A percentile compares a stretch with the other conserved stretches of the same genome.
These are phyloP conservation scores for Heterodera filipjevi DNA, from an alignment of 2,888 invertebrate species.

Conservation along the genomic window DNA sequence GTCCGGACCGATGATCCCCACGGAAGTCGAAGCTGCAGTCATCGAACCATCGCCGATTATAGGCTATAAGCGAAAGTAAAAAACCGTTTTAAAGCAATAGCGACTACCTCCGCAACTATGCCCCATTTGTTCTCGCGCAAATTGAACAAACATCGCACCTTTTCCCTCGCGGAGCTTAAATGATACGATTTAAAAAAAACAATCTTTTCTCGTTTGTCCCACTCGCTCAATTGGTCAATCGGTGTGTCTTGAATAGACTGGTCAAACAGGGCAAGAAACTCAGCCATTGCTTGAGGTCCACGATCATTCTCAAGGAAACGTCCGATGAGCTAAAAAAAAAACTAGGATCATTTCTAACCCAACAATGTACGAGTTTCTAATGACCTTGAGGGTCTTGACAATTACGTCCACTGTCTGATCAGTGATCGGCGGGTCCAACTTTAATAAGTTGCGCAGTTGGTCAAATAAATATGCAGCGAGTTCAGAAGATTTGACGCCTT, in stretches of 20 bases:
- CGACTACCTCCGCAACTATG: constrained; percentile 9
- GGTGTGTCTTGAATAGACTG: not conserved
- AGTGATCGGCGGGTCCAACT: constrained; percentile 3
- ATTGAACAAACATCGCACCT: constrained; percentile 15
- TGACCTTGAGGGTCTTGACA: constrained; percentile 31
- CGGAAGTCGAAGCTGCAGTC: constrained; percentile 16
- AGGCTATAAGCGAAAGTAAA: not conserved
- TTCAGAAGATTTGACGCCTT: constrained; percentile 27
- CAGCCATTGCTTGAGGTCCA: constrained; percentile 28
- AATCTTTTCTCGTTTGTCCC: not conserved
- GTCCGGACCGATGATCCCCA: constrained; percentile 32
- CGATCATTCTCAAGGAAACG: constrained; percentile 33
- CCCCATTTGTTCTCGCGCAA: constrained; percentile 27
- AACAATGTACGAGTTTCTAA: not conserved
- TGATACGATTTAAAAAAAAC: not conserved
- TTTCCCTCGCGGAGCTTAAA: constrained; percentile 16
- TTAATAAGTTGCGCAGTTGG: constrained; percentile 22
- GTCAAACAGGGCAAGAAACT: constrained; percentile 16
- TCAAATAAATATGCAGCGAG: constrained; percentile 25
- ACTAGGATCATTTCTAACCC: no score
- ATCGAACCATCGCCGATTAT: not conserved
- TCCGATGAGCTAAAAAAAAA: constrained; percentile 27
- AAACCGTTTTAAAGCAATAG: not conserved
- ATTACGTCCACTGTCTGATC: constrained; percentile 23
- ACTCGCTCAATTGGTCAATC: constrained; percentile 24